These are phyloP conservation scores for Peromyscus nudipes DNA, from an alignment of 2,797 vertebrate species.

Conservation along the genomic window DNA sequence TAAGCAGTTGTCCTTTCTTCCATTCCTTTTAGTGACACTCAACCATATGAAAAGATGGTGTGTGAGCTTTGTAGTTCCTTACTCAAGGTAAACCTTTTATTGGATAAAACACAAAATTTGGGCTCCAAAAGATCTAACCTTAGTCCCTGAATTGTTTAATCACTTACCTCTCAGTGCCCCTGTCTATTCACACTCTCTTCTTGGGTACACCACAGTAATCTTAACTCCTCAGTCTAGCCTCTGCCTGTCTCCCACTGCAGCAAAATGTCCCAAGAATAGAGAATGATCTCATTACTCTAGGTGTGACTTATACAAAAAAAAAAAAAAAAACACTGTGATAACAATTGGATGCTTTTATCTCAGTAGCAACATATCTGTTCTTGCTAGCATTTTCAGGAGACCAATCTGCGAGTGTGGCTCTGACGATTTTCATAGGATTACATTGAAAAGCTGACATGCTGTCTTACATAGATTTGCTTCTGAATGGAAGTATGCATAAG, in stretches of 20 bases:
- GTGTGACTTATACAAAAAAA: background rate
- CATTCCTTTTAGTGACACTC: background rate
- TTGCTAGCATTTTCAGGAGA: conserved; percentile 23
- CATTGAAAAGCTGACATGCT: conserved; percentile 22
- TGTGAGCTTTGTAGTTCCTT: conserved; percentile 3
- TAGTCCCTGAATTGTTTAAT: conserved; percentile 15
- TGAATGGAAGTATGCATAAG: conserved; percentile 41
- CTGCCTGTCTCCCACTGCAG: background rate
- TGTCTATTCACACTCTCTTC: background rate
- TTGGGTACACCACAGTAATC: background rate
- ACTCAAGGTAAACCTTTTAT: conserved; percentile 10
- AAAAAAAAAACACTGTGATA: background rate
- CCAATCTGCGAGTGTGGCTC: conserved; percentile 14
- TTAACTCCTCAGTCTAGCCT: conserved; percentile 15
- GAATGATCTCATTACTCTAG: background rate
- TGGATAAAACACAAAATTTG: background rate
- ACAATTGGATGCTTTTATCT: conserved; percentile 59
- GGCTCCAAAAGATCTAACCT: background rate
- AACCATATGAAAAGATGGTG: background rate
- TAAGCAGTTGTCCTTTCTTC: conserved; percentile 32
- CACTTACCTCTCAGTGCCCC: background rate
- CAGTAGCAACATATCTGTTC: background rate
- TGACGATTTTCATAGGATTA: conserved; percentile 25
- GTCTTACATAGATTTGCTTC: conserved; percentile 40
- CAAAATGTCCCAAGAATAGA: conserved; percentile 14